phyloP scores from a whole-genome alignment of 2,888 invertebrate genomes.

The Automeris io region DNA sequence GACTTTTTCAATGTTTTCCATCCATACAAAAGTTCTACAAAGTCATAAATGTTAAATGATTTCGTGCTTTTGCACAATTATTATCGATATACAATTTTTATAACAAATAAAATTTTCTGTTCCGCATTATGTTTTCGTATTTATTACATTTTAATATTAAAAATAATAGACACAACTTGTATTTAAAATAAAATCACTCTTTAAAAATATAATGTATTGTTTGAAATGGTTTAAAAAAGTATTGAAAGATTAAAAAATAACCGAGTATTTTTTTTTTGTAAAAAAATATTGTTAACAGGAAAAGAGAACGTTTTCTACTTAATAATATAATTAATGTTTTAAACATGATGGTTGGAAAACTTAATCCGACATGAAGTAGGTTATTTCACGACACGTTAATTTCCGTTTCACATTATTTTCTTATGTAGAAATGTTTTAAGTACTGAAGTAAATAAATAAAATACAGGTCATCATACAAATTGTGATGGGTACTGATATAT shows the following conservation, averaged over 20 bases:
- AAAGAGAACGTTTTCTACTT: no score
- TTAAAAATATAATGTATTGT: no score
- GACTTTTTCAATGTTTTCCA: conserved; percentile 3
- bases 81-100: background rate
- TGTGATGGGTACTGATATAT: no score
- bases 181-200: no score
- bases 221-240: no score
- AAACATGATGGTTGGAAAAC: background rate
- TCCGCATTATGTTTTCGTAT: background rate
- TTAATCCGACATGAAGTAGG: conserved; percentile 14
- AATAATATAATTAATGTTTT: background rate
- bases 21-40: background rate
- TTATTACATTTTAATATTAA: background rate
- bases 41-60: conserved; percentile 2
- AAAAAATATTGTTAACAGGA: background rate
- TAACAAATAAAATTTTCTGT: background rate
- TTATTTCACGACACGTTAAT: conserved; percentile 46
- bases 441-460: no score
- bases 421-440: no score
- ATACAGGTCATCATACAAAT: no score
- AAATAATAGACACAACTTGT: no score
- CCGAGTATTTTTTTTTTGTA: background rate
- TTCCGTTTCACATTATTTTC: conserved; percentile 44
- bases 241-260: no score
- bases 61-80: background rate